Evolutionary conservation across 2,113 vertebrate genomes (phyloP).

Genomic region (Ophthalmolycus amberensis): DNA sequence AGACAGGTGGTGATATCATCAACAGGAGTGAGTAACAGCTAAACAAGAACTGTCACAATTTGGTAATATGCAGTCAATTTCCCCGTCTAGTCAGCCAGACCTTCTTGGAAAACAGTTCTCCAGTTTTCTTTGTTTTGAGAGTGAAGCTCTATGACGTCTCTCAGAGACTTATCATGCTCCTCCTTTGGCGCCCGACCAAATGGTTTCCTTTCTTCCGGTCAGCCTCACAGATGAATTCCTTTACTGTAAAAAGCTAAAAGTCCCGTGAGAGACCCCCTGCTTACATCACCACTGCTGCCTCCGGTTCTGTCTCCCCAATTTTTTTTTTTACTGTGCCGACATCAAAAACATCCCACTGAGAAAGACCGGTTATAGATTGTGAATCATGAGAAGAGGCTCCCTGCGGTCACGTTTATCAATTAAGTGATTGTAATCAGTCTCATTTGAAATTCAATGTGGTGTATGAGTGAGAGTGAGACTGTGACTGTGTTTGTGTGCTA

Average conservation of each 20-base stretch:
- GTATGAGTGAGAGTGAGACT: slow-evolving; percentile 81
- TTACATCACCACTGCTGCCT: slow-evolving; percentile 77
- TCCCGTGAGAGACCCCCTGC: slow-evolving; percentile 69
- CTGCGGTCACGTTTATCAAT: slow-evolving; percentile 80
- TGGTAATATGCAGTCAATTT: slow-evolving; percentile 62
- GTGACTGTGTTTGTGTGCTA: slow-evolving; percentile 73
- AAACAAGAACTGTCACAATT: slow-evolving; percentile 42
- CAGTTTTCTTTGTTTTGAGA: slow-evolving; percentile 62
- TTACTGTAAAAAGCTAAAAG: slow-evolving; percentile 79
- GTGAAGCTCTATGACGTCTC: slow-evolving; percentile 69
- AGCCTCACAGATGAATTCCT: slow-evolving; percentile 65
- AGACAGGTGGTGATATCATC: slow-evolving; percentile 71
- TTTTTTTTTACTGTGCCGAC: slow-evolving; percentile 49
- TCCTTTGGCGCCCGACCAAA: slow-evolving; percentile 67
- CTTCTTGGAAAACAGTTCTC: slow-evolving; percentile 56
- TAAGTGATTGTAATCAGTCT: slow-evolving; percentile 79
- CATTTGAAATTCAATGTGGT: slow-evolving; percentile 78
- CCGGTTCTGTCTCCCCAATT: slow-evolving; percentile 45
- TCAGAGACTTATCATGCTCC: slow-evolving; percentile 59
- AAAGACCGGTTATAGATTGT: slow-evolving; percentile 66
- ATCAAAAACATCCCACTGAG: slow-evolving; percentile 65
- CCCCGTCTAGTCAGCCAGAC: slow-evolving; percentile 57
- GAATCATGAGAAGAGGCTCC: slow-evolving; percentile 74
- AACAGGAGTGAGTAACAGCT: slow-evolving; percentile 56
- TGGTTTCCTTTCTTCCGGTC: slow-evolving; percentile 79